Base-by-base conservation (phyloP, 2,113 vertebrate genomes). In the Halcyon senegalensis region DNA sequence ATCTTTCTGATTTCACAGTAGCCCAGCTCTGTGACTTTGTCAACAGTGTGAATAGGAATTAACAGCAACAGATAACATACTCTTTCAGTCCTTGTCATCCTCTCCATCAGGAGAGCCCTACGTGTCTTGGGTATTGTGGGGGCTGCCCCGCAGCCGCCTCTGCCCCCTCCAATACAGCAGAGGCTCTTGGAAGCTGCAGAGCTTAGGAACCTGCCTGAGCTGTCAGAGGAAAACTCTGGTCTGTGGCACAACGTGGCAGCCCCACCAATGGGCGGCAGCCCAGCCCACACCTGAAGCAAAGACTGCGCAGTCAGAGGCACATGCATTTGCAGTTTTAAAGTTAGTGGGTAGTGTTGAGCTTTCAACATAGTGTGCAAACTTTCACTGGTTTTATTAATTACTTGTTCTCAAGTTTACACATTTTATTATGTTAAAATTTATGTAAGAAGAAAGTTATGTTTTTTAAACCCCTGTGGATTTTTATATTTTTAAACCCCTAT, bases 341-440 rank as follows among this genome's bases (percentile, higher is more conserved):
- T 79, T 50, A 67, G 83, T 59, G 89, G 55, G 77, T 87, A 67
- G 56, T 48, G 73, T 43, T 82, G 60, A 89, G 84, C 76, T 93
- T 94, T 77, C 69, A 87, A 35, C 64, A 50, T 30, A 37, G 44
- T 14, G n/a, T 87, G 56, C 74, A 84, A 84, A 16, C 16, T 80
- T 94, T 85, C 85, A 56, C 80, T 94, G 64, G n/a, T 94, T 94
- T 95, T 91, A 87, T 81, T 95, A 90, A 92, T 90, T 46, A 55
- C 64, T 86, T 70, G 19, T 77, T 92, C 72, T 90, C 76, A 56
- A 78, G 51, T 75, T 89, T 92, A 35, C 86, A 89, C 44, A 67
- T 87, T 95, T 76, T 62, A 39, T 90, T 44, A 74, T 58, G 73
- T 46, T 85, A 83, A 88, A 51, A 73, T 69, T 90, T 79, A 37